Conservation (phyloP, 2,888 invertebrate genomes). For the Ganaspis brasiliensis region DNA sequence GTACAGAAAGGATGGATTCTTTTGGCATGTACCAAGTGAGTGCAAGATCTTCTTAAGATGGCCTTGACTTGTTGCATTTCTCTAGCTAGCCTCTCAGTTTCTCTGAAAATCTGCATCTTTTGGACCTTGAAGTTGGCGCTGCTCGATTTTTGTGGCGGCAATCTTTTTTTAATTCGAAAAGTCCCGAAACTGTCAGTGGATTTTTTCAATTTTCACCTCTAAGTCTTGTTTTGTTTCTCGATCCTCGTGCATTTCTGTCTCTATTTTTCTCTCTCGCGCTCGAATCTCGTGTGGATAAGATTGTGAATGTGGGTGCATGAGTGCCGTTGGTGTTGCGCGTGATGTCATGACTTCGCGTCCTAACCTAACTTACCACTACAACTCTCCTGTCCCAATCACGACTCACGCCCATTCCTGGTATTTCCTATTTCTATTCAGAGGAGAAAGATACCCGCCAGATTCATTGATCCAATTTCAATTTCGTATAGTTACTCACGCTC, state of each 20-base stretch:
- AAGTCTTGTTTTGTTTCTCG: constrained; percentile 30
- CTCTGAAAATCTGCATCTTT: neutral
- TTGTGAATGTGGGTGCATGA: constrained; percentile 7
- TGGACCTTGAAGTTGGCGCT: neutral
- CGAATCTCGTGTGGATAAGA: constrained; percentile 43
- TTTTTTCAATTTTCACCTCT: neutral
- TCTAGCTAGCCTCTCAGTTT: constrained; percentile 38
- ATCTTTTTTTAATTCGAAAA: neutral
- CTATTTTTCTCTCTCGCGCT: constrained; percentile 11
- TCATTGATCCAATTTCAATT: constrained; percentile 43
- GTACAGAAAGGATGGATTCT: constrained; percentile 74
- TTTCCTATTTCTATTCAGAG: constrained; percentile 55
- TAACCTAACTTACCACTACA: constrained; percentile 70
- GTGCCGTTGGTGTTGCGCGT: constrained; percentile 59
- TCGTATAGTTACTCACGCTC: constrained; percentile 17
- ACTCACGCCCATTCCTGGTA: constrained; percentile 77
- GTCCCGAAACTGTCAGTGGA: constrained; percentile 42
- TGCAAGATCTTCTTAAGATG: constrained; percentile 54
- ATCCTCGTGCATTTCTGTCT: constrained; percentile 4
- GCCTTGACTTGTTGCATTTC: constrained; percentile 46
- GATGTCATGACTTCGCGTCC: constrained; percentile 75
- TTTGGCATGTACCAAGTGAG: constrained; percentile 80
- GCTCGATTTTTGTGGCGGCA: constrained; percentile 56
- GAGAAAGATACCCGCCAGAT: constrained; percentile 14
- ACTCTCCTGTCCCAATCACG: constrained; percentile 38